phyloP scores from a whole-genome alignment of 2,113 vertebrate species.

The Larimichthys crocea region DNA sequence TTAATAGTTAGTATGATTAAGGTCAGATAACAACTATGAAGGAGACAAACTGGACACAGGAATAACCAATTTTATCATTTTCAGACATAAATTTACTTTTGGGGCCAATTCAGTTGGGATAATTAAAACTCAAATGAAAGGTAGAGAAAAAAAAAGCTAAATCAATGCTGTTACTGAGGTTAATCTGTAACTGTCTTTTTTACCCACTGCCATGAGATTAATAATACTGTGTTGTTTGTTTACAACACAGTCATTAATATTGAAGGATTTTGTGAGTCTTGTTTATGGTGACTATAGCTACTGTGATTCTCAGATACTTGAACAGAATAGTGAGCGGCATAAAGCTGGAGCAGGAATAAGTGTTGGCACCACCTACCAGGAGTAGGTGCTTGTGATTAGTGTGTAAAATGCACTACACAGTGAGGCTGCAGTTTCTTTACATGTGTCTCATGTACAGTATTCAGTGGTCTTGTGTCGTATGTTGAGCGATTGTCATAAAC shows the following conservation, averaged over 20 bases:
- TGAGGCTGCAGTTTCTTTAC: constrained; percentile 27
- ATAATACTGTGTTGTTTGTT: constrained; percentile 6
- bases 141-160: constrained; percentile 12
- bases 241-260: background rate
- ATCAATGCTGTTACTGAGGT: constrained; percentile 16
- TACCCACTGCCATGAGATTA: constrained; percentile 12
- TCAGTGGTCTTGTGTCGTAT: constrained; percentile 21
- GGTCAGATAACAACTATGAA: constrained; percentile 20
- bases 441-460: constrained; percentile 26
- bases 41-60: constrained; percentile 29
- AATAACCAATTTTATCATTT: constrained; percentile 32
- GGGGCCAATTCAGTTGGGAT: constrained; percentile 78
- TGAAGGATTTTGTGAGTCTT: constrained; percentile 20
- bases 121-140: constrained; percentile 32
- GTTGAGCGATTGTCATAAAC: constrained; percentile 29
- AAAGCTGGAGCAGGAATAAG: constrained; percentile 47
- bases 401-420: constrained; percentile 8
- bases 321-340: constrained; percentile 40
- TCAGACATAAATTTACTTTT: constrained; percentile 49
- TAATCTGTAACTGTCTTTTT: constrained; percentile 25
- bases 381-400: constrained; percentile 55
- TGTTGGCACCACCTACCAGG: constrained; percentile 62
- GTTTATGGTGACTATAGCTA: constrained; percentile 32
- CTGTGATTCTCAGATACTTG: constrained; percentile 71
- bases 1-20: background rate